phyloP scores from a whole-genome alignment of 2,797 vertebrate species.

The Xenentodon cancila region DNA sequence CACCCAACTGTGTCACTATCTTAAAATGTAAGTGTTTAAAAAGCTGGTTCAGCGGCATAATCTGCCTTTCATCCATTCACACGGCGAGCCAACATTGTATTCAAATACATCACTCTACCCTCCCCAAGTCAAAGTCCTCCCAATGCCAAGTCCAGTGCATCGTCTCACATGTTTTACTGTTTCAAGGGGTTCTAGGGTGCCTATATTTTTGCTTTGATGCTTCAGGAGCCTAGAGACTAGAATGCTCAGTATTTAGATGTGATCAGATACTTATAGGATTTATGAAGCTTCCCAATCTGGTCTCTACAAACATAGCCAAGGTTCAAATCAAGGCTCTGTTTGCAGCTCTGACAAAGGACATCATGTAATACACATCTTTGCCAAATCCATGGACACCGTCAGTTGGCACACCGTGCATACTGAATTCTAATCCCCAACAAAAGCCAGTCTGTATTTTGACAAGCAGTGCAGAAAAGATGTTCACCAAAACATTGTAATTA shows the following conservation, averaged over 20 bases:
- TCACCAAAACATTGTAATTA: constrained; percentile 52
- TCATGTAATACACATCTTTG: constrained; percentile 67
- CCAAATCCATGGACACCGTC: constrained; percentile 77
- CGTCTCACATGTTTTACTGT: constrained; percentile 34
- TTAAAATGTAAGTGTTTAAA: constrained; percentile 14
- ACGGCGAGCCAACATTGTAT: constrained; percentile 18
- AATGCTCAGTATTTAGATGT: constrained; percentile 73
- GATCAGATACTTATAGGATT: constrained; percentile 76
- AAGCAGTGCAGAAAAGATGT: constrained; percentile 53
- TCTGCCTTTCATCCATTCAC: constrained; percentile 31
- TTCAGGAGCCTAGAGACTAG: constrained; percentile 49
- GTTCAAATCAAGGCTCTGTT: constrained; percentile 62
- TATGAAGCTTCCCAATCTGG: constrained; percentile 74
- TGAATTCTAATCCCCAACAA: constrained; percentile 66
- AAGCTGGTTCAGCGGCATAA: constrained; percentile 33
- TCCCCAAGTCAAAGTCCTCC: constrained; percentile 25
- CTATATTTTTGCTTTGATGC: constrained; percentile 57
- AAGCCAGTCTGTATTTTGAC: constrained; percentile 58
- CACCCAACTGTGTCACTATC: constrained; percentile 26
- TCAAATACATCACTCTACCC: constrained; percentile 4
- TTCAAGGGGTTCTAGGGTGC: constrained; percentile 43
- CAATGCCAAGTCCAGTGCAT: constrained; percentile 10
- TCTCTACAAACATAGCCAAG: constrained; percentile 59
- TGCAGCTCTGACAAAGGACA: constrained; percentile 72
- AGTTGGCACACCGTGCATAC: constrained; percentile 66